Conservation (phyloP, 2,888 invertebrate genomes). For the Pyralis farinalis region DNA sequence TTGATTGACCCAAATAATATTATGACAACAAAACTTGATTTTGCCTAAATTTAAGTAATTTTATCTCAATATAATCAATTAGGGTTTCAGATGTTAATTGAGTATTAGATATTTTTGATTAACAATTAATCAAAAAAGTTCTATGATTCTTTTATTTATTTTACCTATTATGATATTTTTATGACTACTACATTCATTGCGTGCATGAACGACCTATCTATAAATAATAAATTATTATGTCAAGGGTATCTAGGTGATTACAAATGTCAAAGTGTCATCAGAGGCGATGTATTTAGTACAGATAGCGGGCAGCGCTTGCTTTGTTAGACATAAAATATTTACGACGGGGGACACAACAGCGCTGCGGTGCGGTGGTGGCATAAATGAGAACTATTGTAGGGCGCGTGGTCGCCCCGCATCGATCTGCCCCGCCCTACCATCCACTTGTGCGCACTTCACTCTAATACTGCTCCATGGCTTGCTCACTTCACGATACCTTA, state of each 20-base stretch:
- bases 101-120: too few relatives aligned
- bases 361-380: constrained; percentile 27
- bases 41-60: too few relatives aligned
- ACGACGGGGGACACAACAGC: constrained; percentile 22
- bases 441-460: constrained; percentile 61
- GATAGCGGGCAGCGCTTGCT: neutral
- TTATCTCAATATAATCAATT: too few relatives aligned
- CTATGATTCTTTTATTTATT: too few relatives aligned
- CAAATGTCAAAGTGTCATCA: constrained; percentile 1
- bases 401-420: constrained; percentile 45
- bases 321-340: constrained; percentile 13
- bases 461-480: constrained; percentile 34
- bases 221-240: too few relatives aligned
- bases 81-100: too few relatives aligned
- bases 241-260: neutral
- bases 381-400: constrained; percentile 34
- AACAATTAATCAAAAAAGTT: too few relatives aligned
- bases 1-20: too few relatives aligned
- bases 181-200: too few relatives aligned
- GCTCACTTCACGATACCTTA: constrained; percentile 66
- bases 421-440: constrained; percentile 60
- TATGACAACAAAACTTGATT: too few relatives aligned
- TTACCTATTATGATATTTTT: too few relatives aligned
- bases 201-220: too few relatives aligned
- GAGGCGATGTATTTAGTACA: neutral